These are phyloP conservation scores for Myotis lucifugus DNA, from an alignment of 2,113 vertebrate species.

Conservation along the genomic window DNA sequence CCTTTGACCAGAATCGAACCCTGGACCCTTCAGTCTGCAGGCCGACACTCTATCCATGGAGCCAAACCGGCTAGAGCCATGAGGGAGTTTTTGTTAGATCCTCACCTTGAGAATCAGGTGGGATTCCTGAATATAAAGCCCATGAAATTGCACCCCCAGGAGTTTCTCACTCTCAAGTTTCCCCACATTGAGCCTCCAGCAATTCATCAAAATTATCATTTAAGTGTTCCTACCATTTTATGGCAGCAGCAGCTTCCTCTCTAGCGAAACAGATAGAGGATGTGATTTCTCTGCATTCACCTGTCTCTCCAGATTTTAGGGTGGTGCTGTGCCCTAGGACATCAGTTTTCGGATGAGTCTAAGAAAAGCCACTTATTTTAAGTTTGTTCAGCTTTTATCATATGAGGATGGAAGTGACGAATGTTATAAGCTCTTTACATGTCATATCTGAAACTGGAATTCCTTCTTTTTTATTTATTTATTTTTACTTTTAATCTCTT, in stretches of 20 bases:
- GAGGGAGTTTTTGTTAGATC: neutral
- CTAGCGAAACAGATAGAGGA: too few species aligned
- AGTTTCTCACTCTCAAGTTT: neutral
- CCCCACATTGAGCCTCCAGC: neutral
- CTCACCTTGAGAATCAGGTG: neutral
- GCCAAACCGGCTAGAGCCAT: too few species aligned
- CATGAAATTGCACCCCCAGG: too few species aligned
- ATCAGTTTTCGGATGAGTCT: neutral
- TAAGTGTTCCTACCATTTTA: neutral
- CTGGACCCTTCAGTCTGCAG: too few species aligned
- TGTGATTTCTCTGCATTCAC: neutral
- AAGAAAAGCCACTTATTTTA: conserved; percentile 15
- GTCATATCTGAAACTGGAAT: neutral
- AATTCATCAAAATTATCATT: neutral
- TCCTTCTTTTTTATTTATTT: neutral
- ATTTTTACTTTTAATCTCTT: neutral
- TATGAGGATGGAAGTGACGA: neutral
- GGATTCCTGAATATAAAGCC: neutral
- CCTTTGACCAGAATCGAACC: too few species aligned
- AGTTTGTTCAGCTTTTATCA: neutral
- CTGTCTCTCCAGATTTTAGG: neutral
- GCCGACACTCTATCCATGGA: too few species aligned
- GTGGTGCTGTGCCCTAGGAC: neutral
- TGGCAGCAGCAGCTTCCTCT: neutral
- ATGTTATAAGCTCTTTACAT: neutral